These are phyloP conservation scores for Orius insidiosus DNA, from an alignment of 1,140 invertebrate species.

Conservation along the genomic window DNA sequence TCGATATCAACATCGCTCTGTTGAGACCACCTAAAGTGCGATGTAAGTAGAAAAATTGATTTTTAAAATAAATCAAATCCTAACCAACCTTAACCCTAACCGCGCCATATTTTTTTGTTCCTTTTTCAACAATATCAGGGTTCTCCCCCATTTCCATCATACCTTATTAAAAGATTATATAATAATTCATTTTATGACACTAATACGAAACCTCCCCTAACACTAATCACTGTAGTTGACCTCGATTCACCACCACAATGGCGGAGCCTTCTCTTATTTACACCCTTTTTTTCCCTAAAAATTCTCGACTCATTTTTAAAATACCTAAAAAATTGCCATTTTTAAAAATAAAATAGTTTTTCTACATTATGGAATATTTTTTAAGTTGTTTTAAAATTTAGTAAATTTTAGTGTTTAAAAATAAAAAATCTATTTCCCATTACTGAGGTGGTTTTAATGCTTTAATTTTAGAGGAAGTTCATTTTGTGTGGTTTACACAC, in stretches of 20 bases:
- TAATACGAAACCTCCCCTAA: neutral
- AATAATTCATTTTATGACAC: neutral
- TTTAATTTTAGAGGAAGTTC: no score
- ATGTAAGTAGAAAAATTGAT: neutral
- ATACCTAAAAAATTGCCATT: neutral
- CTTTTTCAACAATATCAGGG: no score
- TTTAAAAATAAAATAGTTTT: neutral
- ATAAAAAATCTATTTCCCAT: no score
- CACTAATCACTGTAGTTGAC: slow-evolving; percentile 3
- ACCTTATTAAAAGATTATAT: no score
- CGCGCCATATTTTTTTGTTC: no score
- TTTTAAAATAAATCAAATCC: neutral
- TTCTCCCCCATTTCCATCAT: no score
- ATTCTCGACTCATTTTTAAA: neutral
- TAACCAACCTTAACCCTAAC: neutral
- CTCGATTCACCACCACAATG: slow-evolving; percentile 8
- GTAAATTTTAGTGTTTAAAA: no score
- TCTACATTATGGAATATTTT: slow-evolving; percentile 4
- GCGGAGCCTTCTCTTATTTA: slow-evolving; percentile 1
- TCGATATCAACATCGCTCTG: no score
- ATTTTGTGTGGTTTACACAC: no score
- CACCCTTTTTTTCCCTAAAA: slow-evolving; percentile 2
- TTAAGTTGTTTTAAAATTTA: neutral
- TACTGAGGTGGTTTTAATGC: neutral
- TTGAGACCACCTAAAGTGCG: no score